Evolutionary conservation across 2,888 invertebrate genomes (phyloP).

Genomic region (Drosophila robusta): DNA sequence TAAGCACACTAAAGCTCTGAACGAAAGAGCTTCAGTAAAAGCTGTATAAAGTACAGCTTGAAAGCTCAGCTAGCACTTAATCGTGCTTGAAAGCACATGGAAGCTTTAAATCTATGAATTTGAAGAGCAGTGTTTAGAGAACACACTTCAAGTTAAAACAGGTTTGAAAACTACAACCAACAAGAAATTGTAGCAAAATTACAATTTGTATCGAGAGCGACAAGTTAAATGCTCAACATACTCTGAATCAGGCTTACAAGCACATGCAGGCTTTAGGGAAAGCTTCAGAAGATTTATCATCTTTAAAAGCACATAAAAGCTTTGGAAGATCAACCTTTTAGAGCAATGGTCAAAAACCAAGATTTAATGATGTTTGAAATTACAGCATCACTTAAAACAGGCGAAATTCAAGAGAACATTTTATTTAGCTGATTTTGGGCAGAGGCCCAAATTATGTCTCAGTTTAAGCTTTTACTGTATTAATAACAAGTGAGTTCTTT

Average conservation of each 20-base stretch:
- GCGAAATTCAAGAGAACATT: too few relatives aligned
- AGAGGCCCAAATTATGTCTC: too few relatives aligned
- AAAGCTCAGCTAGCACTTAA: background rate
- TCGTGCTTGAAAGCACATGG: background rate
- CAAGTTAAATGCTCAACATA: too few relatives aligned
- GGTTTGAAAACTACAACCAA: too few relatives aligned
- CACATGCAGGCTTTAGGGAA: too few relatives aligned
- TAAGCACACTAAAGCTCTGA: background rate
- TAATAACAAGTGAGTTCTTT: too few relatives aligned
- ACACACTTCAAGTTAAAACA: background rate
- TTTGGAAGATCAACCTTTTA: background rate
- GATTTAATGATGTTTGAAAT: background rate
- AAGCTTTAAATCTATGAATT: background rate
- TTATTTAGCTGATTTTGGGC: too few relatives aligned
- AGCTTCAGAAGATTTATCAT: too few relatives aligned
- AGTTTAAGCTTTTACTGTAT: too few relatives aligned
- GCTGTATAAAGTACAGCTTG: too few relatives aligned
- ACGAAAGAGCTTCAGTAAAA: background rate
- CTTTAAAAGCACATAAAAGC: slow-evolving; percentile 1
- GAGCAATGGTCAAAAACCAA: background rate
- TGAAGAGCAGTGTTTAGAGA: background rate
- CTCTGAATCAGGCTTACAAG: background rate
- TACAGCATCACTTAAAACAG: background rate
- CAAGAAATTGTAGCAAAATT: too few relatives aligned
- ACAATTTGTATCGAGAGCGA: too few relatives aligned